A percentile compares a stretch with the other conserved stretches of the same genome.
Evolutionary conservation across 2,888 invertebrate genomes (phyloP).

Genomic region (Cheilosia urbana): DNA sequence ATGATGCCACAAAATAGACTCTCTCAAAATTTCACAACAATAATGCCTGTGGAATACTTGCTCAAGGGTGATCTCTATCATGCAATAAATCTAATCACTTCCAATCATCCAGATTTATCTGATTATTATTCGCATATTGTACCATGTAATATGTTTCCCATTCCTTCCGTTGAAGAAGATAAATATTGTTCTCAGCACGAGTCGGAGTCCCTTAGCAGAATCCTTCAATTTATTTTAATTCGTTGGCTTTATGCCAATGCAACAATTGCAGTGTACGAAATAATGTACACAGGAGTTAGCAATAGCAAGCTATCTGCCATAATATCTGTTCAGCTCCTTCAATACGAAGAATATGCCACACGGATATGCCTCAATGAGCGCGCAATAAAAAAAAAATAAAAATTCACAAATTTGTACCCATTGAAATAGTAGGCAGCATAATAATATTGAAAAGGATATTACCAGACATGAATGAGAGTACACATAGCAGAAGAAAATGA

Average conservation of each 20-base stretch:
- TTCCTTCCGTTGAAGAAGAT: constrained; percentile 10
- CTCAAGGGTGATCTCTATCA: neutral
- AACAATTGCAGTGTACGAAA: constrained; percentile 58
- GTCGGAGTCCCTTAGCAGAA: constrained; percentile 46
- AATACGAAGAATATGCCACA: constrained; percentile 65
- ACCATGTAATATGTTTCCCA: constrained; percentile 65
- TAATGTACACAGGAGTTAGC: constrained; percentile 14
- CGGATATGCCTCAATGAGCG: constrained; percentile 61
- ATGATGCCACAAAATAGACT: no score
- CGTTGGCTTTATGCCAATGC: constrained; percentile 70
- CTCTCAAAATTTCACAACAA: no score
- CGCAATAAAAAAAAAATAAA: constrained; percentile 24
- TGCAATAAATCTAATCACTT: constrained; percentile 65
- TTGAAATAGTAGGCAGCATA: constrained; percentile 60
- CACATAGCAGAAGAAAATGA: no score
- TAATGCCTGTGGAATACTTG: no score
- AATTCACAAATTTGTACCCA: constrained; percentile 21
- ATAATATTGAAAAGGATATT: constrained; percentile 65
- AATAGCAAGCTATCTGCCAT: constrained; percentile 34
- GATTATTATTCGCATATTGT: constrained; percentile 71
- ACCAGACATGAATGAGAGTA: constrained; percentile 49
- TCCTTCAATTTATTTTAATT: constrained; percentile 75
- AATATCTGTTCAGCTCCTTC: constrained; percentile 56
- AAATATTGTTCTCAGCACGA: constrained; percentile 54
- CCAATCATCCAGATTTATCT: constrained; percentile 66